Evolutionary conservation across 2,888 invertebrate genomes (phyloP), one percentile per base, ranked within the genome.

Genomic region (Actias luna): DNA sequence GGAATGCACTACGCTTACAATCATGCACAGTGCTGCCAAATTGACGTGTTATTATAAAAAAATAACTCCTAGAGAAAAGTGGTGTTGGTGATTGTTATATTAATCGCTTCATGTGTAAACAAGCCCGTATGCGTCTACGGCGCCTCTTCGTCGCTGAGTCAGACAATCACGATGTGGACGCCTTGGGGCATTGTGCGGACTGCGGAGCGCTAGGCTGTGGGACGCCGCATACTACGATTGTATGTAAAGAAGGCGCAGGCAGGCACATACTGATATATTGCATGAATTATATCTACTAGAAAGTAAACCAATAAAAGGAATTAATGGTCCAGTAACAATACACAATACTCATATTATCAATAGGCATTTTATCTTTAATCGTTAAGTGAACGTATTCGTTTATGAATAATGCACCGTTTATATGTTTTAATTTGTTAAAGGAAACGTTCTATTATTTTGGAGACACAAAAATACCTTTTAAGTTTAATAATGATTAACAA

Each of bases 101-200:
- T 87, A 87, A 88, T 88, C 80, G 85, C 74, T 79, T 82, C 78
- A 78, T 84, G 85, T 87, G 89, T 89, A 88, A 89, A 89, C 87
- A 88, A 84, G 82, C 79, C 81, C 78, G 82, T 84, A 80, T 84
- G 85, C 77, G 79, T 72, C 80, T 76, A 70, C 71, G 83, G 79
- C 81, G 83, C 79, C 87, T 84, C 74, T 77, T 72, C 76, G 79
- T 67, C 73, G 69, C 76, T 91, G 91, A 91, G 76, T 91, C 92
- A 91, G 78, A 83, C 84, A 83, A 82, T 85, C 75, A 85, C 86
- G 83, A 89, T 87, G 91, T 90, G 88, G 91, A 78, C 83, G 89
- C 69, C 72, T 70, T 73, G 73, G 75, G 76, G 78, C 75, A 78
- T 81, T 82, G 79, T 80, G 78, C 72, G 67, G 68, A 58, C 60